These are phyloP conservation scores for Drosophila tristis DNA, from an alignment of 1,140 invertebrate species.

Conservation along the genomic window DNA sequence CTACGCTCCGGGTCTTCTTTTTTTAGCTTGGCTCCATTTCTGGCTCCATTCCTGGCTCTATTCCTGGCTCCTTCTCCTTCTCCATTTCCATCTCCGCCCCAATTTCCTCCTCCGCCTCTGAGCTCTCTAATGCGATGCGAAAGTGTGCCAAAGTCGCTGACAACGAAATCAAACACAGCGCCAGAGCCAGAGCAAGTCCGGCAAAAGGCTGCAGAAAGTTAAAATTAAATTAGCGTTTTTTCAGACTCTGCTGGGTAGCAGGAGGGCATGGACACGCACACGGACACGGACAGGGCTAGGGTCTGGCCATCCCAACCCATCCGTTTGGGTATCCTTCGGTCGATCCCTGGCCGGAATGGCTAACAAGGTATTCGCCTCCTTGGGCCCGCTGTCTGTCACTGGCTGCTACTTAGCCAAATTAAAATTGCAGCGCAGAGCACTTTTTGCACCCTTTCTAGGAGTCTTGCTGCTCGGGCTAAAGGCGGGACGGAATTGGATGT, in stretches of 20 bases:
- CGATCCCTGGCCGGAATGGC: constrained; percentile 2
- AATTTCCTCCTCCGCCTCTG: background rate
- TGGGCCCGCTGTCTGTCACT: constrained; percentile 55
- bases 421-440: constrained; percentile 58
- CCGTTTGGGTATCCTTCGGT: constrained; percentile 22
- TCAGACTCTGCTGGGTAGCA: constrained; percentile 28
- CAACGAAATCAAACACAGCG: constrained; percentile 68
- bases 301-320: too few species aligned
- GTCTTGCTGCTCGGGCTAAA: background rate
- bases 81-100: background rate
- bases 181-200: constrained; percentile 12
- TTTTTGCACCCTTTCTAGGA: constrained; percentile 19
- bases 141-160: constrained; percentile 79
- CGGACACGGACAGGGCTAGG: too few species aligned
- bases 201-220: constrained; percentile 68
- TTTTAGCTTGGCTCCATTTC: background rate
- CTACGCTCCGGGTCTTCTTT: background rate
- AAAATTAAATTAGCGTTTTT: constrained; percentile 79
- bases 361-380: constrained; percentile 48
- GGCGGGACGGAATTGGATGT: too few species aligned
- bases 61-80: constrained; percentile 10
- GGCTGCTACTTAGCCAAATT: constrained; percentile 77
- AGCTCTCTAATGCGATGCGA: constrained; percentile 61
- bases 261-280: too few species aligned
- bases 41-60: constrained; percentile 28